These are phyloP conservation scores for Lepus oiostolus DNA, from an alignment of 2,797 vertebrate species.

Conservation along the genomic window DNA sequence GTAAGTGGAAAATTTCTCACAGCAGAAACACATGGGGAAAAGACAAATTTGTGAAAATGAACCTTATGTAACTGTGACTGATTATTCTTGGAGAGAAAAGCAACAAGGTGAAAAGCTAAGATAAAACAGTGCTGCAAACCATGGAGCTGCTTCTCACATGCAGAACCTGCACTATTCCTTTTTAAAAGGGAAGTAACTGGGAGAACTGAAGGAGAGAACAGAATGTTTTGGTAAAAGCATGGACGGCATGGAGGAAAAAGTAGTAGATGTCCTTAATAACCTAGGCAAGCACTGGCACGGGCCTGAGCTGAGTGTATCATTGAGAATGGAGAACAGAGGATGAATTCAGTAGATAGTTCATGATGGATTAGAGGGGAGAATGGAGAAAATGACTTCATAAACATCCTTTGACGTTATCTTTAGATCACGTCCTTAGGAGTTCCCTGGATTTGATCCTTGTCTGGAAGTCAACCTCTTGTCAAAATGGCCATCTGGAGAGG, in stretches of 20 bases:
- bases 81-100: not conserved
- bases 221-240: not conserved
- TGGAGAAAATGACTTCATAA: not conserved
- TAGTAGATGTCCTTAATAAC: not conserved
- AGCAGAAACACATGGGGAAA: slow-evolving; percentile 5
- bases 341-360: not conserved
- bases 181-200: not conserved
- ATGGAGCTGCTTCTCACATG: not conserved
- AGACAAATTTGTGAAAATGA: not conserved
- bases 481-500: not conserved
- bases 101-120: not conserved
- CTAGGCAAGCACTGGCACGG: not conserved
- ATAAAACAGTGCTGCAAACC: not conserved
- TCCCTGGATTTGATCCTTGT: not conserved
- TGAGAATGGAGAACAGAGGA: not conserved
- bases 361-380: not conserved
- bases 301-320: not conserved
- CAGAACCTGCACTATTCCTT: not conserved
- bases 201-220: not conserved
- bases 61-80: not conserved
- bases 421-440: not conserved
- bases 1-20: not conserved
- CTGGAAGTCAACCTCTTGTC: not conserved
- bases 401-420: not conserved
- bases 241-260: not conserved